Evolutionary conservation across 2,113 vertebrate genomes (phyloP).

Genomic region (Microtus richardsoni): DNA sequence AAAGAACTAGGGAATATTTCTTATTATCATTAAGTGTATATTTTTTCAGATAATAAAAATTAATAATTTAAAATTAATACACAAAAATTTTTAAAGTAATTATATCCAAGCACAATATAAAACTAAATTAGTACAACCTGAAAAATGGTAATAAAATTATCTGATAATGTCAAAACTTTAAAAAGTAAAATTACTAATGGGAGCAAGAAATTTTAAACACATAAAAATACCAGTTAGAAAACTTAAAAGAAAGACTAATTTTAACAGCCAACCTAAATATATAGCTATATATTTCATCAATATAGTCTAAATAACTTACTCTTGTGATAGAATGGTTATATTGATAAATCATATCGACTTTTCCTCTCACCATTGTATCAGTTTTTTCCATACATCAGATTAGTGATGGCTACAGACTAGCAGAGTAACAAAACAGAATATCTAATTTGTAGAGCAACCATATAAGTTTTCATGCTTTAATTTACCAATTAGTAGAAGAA

Average conservation of each 20-base stretch:
- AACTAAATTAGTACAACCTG: neutral
- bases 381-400: neutral
- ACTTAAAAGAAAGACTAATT: neutral
- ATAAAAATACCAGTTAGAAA: neutral
- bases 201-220: neutral
- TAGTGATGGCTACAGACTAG: neutral
- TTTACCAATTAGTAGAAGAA: neutral
- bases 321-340: neutral
- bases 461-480: neutral
- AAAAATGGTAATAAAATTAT: conserved; percentile 10
- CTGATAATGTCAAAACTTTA: neutral
- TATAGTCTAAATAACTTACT: neutral
- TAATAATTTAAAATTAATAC: neutral
- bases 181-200: neutral
- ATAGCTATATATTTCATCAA: neutral
- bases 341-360: neutral
- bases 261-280: neutral
- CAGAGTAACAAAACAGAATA: neutral
- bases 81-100: neutral
- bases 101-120: neutral
- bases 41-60: neutral
- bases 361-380: neutral
- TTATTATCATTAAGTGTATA: neutral
- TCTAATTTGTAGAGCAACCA: neutral
- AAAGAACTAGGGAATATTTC: neutral